Base-by-base conservation (phyloP, 30 jellyfish, hydroid and myxozoan species). In the Aurelia aurita complex sp. Pacific region DNA sequence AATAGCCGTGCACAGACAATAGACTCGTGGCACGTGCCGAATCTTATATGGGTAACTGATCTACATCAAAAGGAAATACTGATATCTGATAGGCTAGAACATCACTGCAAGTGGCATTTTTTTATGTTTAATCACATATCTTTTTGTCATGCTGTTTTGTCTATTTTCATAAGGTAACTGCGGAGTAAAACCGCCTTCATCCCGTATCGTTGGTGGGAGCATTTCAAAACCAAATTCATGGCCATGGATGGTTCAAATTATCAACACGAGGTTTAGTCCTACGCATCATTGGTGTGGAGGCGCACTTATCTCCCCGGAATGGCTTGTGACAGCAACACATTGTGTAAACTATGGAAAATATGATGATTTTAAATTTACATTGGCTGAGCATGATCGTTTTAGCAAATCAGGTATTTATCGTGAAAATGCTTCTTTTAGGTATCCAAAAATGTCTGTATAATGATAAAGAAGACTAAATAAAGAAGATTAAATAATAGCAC, bases 191-290 rank as follows among this genome's bases (percentile, higher is more conserved):
- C 77, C 77, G 11, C 64, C 63, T 10, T 12, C 65, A 18, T 77
- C 88, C 23, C 75, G 88, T 5, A 63, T 77, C 36, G 88, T 77
- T 46, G 88, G 88, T 34, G 88, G 88, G 40, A 60, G 78, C 78
- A 60, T 63, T 10, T 60, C 88, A 57, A 77, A 36, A 29, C 78
- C 88, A 34, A 4, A 77, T 29, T 64, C 69, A 13, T 77, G 88
- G 88, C 88, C 88, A 64, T 77, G 88, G 88, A 77, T 77, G 88
- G 88, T 77, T 11, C 88, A 77, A 43, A 77, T 77, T 1, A 77
- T 77, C 88, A 77, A 77, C 71, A 61, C 69, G 11, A 77, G 46
- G 42, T 77, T 4, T 33, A 16, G 77, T 12, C 51, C 78, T 6
- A 9, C 34, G 18, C 88, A 77, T 40, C 88, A 77, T 65, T 77